Evolutionary conservation across 2,113 vertebrate genomes (phyloP), one percentile per base, ranked within the genome.

Genomic region (Epinephelus lanceolatus): DNA sequence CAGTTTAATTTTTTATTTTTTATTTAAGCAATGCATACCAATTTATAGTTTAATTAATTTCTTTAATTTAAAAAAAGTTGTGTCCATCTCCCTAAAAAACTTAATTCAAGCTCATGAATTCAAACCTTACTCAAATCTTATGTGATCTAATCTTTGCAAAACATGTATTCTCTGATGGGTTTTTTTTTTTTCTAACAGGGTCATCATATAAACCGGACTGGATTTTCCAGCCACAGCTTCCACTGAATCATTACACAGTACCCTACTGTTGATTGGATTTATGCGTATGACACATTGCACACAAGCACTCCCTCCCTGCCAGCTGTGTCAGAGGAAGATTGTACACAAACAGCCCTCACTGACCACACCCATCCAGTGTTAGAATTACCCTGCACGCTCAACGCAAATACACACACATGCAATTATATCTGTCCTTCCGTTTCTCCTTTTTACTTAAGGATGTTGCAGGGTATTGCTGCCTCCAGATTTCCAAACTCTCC

Each of bases 321-420:
- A 84, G 78, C 83, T 83, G 68, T 78, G 79, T 76, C 30, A 81
- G 73, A 86, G 76, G 66, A 72, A 86, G 61, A 77, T 71, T 71
- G 76, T 72, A 57, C 59, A 80, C 83, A 88, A 86, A 82, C 77
- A 86, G 74, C 68, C 77, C 74, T 81, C 84, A n/a, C 53, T 86
- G 84, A 80, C 88, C 91, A 87, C 91, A 88, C 92, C 91, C 92
- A 84, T 71, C 69, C 88, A 86, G 66, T 80, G 76, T 89, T 70
- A 60, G 67, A 91, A 81, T 84, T 78, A 86, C 69, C 86, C 74
- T 65, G 27, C 78, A 19, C 69, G 61, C 77, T 91, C 83, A 69
- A 79, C 40, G 85, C 72, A 51, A 60, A 67, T 55, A 81, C 74
- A 65, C 80, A 71, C 79, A 66, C 78, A 72, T 83, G 74, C 88